A percentile compares a stretch with the other conserved stretches of the same genome.
Evolutionary conservation across 2,888 invertebrate genomes (phyloP).

Genomic region (Lasioglossum pauxillum): DNA sequence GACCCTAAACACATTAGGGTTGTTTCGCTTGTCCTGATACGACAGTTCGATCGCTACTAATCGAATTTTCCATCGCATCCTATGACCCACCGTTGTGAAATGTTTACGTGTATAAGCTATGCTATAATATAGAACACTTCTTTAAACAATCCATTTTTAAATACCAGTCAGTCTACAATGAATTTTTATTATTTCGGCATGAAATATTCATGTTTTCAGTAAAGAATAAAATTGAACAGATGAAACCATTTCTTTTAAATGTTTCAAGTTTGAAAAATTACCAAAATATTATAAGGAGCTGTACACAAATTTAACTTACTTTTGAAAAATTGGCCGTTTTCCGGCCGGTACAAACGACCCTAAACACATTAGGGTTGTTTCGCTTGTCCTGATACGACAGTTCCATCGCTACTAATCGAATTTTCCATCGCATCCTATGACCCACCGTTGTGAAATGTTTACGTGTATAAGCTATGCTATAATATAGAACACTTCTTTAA

Average conservation of each 20-base stretch:
- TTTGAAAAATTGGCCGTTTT: conserved; percentile 30
- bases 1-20: conserved; percentile 67
- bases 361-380: conserved; percentile 65
- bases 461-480: not conserved
- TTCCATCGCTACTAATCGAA: conserved; percentile 50
- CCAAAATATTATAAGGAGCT: too few species aligned
- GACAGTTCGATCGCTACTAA: conserved; percentile 46
- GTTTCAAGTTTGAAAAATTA: too few species aligned
- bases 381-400: conserved; percentile 49
- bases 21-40: conserved; percentile 51
- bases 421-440: conserved; percentile 36
- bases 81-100: not conserved
- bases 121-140: too few species aligned
- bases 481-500: too few species aligned
- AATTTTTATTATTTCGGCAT: not conserved
- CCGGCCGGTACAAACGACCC: conserved; percentile 67
- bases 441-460: not conserved
- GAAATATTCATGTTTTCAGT: too few species aligned
- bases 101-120: not conserved
- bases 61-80: conserved; percentile 52
- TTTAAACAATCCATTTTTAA: not conserved
- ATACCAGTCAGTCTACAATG: not conserved
- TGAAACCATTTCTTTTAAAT: too few species aligned
- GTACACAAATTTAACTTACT: too few species aligned
- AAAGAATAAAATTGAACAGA: too few species aligned